Percentiles rank a stretch among this genome's conserved stretches.
phyloP scores from a whole-genome alignment of 92 coral and sea anemone genomes.

The Umimayanthus chanpuru region DNA sequence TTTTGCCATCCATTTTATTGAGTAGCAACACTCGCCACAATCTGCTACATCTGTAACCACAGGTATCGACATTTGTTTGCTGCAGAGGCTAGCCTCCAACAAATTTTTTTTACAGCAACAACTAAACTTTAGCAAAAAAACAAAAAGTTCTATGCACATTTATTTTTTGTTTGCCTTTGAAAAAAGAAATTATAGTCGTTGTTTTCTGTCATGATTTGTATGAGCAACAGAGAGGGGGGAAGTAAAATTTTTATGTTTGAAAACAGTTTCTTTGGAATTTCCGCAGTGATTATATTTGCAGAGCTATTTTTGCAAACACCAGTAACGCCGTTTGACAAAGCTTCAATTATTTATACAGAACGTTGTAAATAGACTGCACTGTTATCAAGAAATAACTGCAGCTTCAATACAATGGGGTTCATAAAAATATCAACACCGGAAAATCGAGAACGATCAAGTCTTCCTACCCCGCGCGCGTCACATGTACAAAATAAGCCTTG shows the following conservation, averaged over 20 bases:
- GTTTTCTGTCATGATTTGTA: neutral
- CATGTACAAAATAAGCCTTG: neutral
- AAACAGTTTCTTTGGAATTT: conserved; percentile 23
- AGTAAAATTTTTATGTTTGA: neutral
- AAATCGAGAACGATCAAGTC: conserved; percentile 14
- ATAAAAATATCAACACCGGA: neutral
- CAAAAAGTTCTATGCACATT: neutral
- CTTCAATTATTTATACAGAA: conserved; percentile 39
- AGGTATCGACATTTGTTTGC: neutral
- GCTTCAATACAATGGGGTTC: conserved; percentile 10
- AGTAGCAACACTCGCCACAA: neutral
- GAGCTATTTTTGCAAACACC: conserved; percentile 20
- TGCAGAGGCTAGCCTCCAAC: neutral
- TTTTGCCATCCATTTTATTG: no score
- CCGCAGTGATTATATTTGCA: conserved; percentile 5
- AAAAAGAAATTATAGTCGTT: neutral
- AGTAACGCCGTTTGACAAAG: conserved; percentile 1
- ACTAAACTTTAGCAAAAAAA: no score
- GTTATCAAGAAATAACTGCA: conserved; percentile 34
- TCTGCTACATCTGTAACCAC: neutral
- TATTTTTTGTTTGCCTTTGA: neutral
- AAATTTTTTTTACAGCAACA: neutral
- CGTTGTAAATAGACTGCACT: conserved; percentile 14
- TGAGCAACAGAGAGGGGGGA: neutral
- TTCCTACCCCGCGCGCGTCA: neutral